These are phyloP conservation scores for Hypselothyrea guttata DNA, from an alignment of 2,888 invertebrate species.

Conservation along the genomic window DNA sequence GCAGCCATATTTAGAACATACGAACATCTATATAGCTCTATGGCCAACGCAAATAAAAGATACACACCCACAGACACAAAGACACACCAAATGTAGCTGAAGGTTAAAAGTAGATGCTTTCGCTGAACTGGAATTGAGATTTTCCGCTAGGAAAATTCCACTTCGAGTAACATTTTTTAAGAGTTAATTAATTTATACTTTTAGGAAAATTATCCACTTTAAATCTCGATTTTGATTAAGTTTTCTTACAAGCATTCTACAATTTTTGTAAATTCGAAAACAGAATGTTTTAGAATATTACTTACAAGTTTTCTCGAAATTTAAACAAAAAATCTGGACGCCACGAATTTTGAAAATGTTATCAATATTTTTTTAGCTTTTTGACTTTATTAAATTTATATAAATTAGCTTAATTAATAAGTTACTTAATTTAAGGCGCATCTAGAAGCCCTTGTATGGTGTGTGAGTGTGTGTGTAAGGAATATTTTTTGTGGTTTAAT, in stretches of 20 bases:
- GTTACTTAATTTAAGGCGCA: constrained; percentile 71
- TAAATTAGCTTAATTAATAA: constrained; percentile 79
- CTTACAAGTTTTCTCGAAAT: no score
- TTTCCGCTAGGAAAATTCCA: no score
- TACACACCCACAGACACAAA: constrained; percentile 53
- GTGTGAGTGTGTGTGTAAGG: constrained; percentile 48
- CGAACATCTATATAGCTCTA: constrained; percentile 11
- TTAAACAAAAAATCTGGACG: no score
- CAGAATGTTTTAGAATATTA: no score
- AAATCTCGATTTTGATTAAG: no score
- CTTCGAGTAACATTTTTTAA: no score
- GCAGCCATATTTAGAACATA: constrained; percentile 49
- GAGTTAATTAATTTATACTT: no score
- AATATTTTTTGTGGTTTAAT: constrained; percentile 61
- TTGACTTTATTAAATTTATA: constrained; percentile 52
- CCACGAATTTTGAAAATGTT: no score
- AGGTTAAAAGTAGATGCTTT: constrained; percentile 48
- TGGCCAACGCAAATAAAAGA: constrained; percentile 27
- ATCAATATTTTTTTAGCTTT: constrained; percentile 23
- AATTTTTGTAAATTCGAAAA: no score
- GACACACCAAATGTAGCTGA: constrained; percentile 51
- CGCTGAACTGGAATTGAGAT: constrained; percentile 35
- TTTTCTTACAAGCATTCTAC: no score
- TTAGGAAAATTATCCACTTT: no score
- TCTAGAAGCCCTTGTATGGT: constrained; percentile 32